Evolutionary conservation across 1,140 invertebrate genomes (phyloP).

Genomic region (Zelostemma sp.): DNA sequence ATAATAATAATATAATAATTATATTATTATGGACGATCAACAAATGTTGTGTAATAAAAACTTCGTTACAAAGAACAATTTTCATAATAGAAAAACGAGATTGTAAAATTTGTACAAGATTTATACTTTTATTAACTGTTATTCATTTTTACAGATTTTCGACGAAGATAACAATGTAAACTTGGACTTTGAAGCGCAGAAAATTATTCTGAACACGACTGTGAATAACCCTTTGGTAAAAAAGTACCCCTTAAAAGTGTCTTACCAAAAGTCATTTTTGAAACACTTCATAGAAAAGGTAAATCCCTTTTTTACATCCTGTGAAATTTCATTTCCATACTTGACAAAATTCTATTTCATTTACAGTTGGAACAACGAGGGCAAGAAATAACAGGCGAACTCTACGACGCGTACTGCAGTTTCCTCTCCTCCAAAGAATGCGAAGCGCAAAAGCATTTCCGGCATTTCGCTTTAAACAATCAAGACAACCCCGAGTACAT

Average conservation of each 20-base stretch:
- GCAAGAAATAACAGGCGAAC: constrained; percentile 61
- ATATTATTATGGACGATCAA: too few relatives aligned
- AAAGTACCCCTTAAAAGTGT: constrained; percentile 65
- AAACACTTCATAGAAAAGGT: constrained; percentile 65
- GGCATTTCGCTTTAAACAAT: constrained; percentile 66
- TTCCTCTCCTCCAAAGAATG: constrained; percentile 53
- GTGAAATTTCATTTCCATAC: background rate
- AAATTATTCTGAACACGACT: constrained; percentile 63
- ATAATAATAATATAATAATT: background rate
- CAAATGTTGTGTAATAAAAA: too few relatives aligned
- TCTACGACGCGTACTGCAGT: constrained; percentile 66
- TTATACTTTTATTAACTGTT: constrained; percentile 10
- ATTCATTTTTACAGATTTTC: constrained; percentile 35
- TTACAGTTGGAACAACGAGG: constrained; percentile 59
- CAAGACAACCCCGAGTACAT: constrained; percentile 48
- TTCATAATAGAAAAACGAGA: too few relatives aligned
- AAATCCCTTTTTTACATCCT: constrained; percentile 6
- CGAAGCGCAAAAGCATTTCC: constrained; percentile 58
- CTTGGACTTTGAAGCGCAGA: constrained; percentile 53
- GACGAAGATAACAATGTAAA: constrained; percentile 32
- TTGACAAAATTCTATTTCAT: background rate
- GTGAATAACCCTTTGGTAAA: constrained; percentile 58
- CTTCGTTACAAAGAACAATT: too few relatives aligned
- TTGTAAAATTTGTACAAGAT: background rate
- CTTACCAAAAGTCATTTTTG: constrained; percentile 69